phyloP scores from a whole-genome alignment of 2,113 vertebrate species.

The Salvator merianae region DNA sequence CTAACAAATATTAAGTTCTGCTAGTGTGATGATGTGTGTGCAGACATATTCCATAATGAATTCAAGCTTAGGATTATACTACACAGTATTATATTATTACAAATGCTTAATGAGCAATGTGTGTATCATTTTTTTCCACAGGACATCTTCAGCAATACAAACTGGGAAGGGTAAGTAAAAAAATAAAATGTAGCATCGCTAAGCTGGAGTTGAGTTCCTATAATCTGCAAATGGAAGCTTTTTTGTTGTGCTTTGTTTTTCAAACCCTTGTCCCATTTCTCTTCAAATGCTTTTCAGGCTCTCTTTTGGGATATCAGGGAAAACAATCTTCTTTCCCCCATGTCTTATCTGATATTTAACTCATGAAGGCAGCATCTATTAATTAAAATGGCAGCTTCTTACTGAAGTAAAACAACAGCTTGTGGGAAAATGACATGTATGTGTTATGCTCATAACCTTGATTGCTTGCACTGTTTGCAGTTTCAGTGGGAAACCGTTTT shows the following conservation, averaged over 20 bases:
- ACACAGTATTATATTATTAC: neutral
- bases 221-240: neutral
- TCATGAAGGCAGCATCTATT: neutral
- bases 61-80: neutral
- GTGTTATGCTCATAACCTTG: too few species aligned
- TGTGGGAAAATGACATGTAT: neutral
- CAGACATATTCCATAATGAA: neutral
- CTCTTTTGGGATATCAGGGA: neutral
- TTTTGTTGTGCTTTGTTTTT: neutral
- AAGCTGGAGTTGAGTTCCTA: neutral
- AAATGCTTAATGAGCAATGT: slow-evolving; percentile 5
- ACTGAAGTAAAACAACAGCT: neutral
- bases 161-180: slow-evolving; percentile 68
- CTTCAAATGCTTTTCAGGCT: neutral
- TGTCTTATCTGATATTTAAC: neutral
- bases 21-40: neutral
- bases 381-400: neutral
- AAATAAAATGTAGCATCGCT: slow-evolving; percentile 25
- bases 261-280: neutral
- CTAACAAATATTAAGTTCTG: neutral
- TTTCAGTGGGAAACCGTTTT: too few species aligned
- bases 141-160: slow-evolving; percentile 49
- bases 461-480: too few species aligned
- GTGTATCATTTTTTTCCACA: slow-evolving; percentile 41
- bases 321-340: neutral